Conservation (phyloP, 1,140 invertebrate species). For the Drosophila kikkawai region DNA sequence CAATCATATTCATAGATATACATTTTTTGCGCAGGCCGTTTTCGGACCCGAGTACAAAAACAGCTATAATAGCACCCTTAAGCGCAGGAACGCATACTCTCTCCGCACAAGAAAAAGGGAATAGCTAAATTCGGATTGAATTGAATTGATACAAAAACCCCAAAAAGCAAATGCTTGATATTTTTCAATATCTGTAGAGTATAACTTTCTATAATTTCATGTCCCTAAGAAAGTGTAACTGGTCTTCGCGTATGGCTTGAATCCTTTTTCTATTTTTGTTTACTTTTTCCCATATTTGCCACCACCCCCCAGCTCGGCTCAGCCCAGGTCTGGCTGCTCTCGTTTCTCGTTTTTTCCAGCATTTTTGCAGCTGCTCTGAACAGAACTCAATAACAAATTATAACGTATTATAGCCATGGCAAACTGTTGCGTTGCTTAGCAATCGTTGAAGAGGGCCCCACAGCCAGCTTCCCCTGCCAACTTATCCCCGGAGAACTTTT, state of each 20-base stretch:
- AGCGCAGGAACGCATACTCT: slow-evolving; percentile 28
- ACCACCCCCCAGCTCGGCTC: slow-evolving; percentile 14
- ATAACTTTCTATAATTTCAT: background rate
- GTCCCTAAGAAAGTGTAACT: slow-evolving; percentile 5
- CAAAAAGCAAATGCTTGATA: background rate
- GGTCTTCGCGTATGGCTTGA: background rate
- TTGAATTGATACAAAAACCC: background rate
- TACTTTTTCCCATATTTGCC: slow-evolving; percentile 45
- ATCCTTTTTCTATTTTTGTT: slow-evolving; percentile 48
- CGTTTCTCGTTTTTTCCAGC: slow-evolving; percentile 47
- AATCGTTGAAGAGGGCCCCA: slow-evolving; percentile 59
- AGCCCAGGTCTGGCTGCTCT: slow-evolving; percentile 26
- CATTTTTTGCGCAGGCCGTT: slow-evolving; percentile 48
- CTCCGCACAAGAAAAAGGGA: background rate
- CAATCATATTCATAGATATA: slow-evolving; percentile 68
- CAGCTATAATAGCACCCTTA: slow-evolving; percentile 54
- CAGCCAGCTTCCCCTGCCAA: slow-evolving; percentile 17
- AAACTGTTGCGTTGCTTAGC: slow-evolving; percentile 85
- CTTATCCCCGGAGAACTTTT: slow-evolving; percentile 32
- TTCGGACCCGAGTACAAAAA: slow-evolving; percentile 35
- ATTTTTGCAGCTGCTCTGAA: slow-evolving; percentile 76
- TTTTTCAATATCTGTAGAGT: no score
- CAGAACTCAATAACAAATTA: slow-evolving; percentile 85
- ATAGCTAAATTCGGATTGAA: background rate
- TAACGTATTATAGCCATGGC: slow-evolving; percentile 85